phyloP scores from a whole-genome alignment of 1,140 invertebrate genomes.

The Drosophila nasuta region DNA sequence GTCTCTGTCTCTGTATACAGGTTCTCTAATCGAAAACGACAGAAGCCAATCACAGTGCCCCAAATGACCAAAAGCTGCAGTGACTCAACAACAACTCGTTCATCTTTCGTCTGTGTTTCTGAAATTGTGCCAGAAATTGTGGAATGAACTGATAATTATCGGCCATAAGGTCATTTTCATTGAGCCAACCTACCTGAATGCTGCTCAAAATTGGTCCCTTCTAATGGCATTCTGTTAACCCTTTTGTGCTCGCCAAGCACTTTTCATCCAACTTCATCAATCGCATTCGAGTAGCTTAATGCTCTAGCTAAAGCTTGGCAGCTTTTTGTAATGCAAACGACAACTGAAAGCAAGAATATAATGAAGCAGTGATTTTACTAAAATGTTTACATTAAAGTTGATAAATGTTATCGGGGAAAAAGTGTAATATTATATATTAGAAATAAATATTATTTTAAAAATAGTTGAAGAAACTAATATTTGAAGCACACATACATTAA shows the following conservation, averaged over 20 bases:
- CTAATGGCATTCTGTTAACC: background rate
- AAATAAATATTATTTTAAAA: no score
- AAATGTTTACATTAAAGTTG: no score
- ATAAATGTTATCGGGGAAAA: no score
- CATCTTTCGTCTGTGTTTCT: background rate
- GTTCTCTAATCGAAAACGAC: conserved; percentile 6
- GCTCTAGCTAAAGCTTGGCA: background rate
- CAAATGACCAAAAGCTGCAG: conserved; percentile 2
- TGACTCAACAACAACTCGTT: conserved; percentile 1
- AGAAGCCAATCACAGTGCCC: background rate
- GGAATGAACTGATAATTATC: conserved; percentile 20
- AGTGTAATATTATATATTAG: no score
- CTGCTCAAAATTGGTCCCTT: background rate
- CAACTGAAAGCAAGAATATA: no score
- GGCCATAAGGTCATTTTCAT: background rate
- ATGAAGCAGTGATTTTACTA: no score
- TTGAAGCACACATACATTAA: no score
- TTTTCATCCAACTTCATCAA: background rate
- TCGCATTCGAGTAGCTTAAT: background rate
- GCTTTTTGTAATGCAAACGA: background rate
- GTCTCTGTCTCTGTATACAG: no score
- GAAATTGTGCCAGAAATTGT: conserved; percentile 21
- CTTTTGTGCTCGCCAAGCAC: background rate
- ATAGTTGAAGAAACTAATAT: no score
- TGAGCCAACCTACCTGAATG: background rate